Conservation (phyloP, 2,113 vertebrate genomes). For the Rynchops niger region DNA sequence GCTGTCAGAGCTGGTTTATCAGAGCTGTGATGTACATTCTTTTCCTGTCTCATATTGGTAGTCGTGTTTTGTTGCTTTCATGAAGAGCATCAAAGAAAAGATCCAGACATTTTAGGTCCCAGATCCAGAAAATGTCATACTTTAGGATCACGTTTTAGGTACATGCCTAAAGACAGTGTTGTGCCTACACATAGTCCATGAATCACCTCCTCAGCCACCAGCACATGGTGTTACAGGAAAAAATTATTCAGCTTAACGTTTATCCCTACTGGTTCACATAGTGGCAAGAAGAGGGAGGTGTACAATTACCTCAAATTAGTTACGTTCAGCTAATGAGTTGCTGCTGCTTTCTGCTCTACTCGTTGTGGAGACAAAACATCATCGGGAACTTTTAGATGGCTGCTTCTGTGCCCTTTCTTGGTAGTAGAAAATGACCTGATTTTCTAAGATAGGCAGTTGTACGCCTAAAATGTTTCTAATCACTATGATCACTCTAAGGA, state of each 20-base stretch:
- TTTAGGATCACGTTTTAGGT: background rate
- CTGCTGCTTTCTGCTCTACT: background rate
- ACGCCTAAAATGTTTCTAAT: background rate
- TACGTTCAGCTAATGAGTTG: background rate
- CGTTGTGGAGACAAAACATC: background rate
- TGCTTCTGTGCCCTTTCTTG: background rate
- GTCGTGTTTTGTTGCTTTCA: background rate
- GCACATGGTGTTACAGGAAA: background rate
- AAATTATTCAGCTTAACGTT: background rate
- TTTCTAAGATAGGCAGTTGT: background rate
- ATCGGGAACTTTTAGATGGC: background rate
- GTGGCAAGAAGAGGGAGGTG: background rate
- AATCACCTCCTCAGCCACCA: background rate
- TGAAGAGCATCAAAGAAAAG: background rate
- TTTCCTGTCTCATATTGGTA: background rate
- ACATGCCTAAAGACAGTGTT: background rate
- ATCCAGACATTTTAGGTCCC: background rate
- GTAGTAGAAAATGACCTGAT: background rate
- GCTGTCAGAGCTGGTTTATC: conserved; percentile 30
- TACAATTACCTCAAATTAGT: background rate
- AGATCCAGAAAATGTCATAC: background rate
- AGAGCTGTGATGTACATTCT: background rate
- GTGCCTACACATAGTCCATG: background rate
- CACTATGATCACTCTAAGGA: background rate
- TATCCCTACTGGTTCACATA: background rate